phyloP scores from a whole-genome alignment of 2,797 vertebrate species.

The Glyptemys insculpta region DNA sequence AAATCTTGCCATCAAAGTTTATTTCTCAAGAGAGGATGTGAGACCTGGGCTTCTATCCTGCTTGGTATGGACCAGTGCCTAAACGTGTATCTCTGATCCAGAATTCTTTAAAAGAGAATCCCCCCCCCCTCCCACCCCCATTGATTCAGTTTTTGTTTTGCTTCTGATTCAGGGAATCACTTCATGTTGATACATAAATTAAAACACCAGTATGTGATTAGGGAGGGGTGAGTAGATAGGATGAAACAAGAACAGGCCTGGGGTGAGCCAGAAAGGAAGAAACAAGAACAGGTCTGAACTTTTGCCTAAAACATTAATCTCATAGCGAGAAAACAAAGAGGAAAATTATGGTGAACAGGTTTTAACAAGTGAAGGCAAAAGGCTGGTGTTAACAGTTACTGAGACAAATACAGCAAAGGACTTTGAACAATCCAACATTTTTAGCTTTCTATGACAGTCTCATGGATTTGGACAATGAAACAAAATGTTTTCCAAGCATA shows the following conservation, averaged over 20 bases:
- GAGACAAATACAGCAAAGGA: background rate
- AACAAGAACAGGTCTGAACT: conserved; percentile 58
- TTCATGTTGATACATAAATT: background rate
- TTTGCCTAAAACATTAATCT: conserved; percentile 23
- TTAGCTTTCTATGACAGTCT: background rate
- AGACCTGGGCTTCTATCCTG: background rate
- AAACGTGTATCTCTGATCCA: conserved; percentile 30
- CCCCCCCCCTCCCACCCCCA: background rate
- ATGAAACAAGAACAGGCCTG: conserved; percentile 54
- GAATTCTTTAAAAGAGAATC: background rate
- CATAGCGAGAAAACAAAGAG: background rate
- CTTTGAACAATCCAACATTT: background rate
- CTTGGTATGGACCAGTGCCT: background rate
- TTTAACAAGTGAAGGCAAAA: background rate
- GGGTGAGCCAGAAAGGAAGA: conserved; percentile 45
- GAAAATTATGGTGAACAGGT: background rate
- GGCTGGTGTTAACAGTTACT: background rate
- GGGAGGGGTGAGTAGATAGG: conserved; percentile 46
- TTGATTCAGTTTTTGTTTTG: conserved; percentile 52
- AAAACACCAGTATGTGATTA: conserved; percentile 4
- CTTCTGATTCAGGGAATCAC: conserved; percentile 43
- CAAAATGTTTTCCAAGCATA: background rate
- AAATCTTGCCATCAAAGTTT: background rate
- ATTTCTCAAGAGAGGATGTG: background rate
- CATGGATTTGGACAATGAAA: background rate